Evolutionary conservation across 2,797 vertebrate species (phyloP), one percentile per base, ranked within the genome.

Genomic region (Chiroxiphia lanceolata): DNA sequence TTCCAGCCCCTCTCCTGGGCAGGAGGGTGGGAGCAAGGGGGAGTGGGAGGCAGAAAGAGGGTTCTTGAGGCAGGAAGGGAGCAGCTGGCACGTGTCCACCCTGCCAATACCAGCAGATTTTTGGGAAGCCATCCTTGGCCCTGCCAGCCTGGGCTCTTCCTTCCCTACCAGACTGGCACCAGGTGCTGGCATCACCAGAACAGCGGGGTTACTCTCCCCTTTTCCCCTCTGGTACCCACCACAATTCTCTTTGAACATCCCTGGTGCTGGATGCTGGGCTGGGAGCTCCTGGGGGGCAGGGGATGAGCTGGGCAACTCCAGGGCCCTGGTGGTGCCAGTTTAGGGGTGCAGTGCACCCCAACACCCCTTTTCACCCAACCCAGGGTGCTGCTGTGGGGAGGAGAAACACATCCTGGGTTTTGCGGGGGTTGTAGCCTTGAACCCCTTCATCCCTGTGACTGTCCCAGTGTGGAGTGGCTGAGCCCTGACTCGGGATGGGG

Each of bases 161-260:
- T 3, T 80, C n/a, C 57, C 16, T 2, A 4, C 27, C 2, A 4
- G 36, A 42, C 23, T 79, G 38, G 29, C 56, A 57, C 2, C 4
- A 27, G 44, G 20, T 21, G 16, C 33, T 33, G 59, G 34, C 48
- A 64, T 10, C 12, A 8, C 4, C 1, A 5, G 57, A 54, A 34
- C 3, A 1, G 33, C 0, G 0, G 4, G 13, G 23, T 63, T 71
- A 10, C 44, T 42, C 10, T 76, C 21, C 3, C 45, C 33, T 42
- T 8, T 0, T 51, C 51, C 27, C 51, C 38, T 61, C 38, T 1
- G 0, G 5, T 36, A 26, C 4, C 13, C 26, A 0, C 0, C 34
- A 42, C 45, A 14, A n/a, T 4, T 23, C n/a, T 22, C 27, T 19
- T 11, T 5, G 5, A 80, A 16, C 61, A 27, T 79, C 36, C 21